These are phyloP conservation scores for Agelastica alni DNA, from an alignment of 2,888 invertebrate genomes.

Conservation along the genomic window DNA sequence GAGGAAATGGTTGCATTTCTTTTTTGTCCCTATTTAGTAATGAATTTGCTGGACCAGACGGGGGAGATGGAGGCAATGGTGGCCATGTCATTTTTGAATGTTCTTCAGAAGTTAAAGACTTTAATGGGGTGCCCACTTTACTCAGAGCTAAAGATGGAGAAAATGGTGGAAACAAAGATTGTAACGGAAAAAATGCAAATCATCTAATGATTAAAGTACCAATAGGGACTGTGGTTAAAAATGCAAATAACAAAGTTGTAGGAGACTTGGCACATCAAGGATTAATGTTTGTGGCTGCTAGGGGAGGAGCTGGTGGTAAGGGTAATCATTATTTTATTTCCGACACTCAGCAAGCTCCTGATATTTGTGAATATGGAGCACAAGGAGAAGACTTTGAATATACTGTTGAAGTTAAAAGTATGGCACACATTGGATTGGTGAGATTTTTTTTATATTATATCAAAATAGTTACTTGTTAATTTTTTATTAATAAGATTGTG, in stretches of 20 bases:
- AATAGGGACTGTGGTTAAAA: conserved; percentile 75
- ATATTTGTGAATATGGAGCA: conserved; percentile 86
- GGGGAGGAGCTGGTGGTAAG: conserved; percentile 94
- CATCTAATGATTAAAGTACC: conserved; percentile 79
- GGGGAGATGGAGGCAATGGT: conserved; percentile 95
- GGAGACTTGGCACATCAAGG: conserved; percentile 71
- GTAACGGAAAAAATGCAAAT: conserved; percentile 79
- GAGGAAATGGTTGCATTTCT: conserved; percentile 91
- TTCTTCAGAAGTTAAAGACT: conserved; percentile 67
- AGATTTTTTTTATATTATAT: conserved; percentile 41
- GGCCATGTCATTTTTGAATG: conserved; percentile 91
- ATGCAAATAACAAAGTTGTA: conserved; percentile 62
- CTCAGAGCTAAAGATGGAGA: conserved; percentile 72
- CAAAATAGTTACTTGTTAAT: too few relatives aligned
- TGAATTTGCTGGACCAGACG: conserved; percentile 91
- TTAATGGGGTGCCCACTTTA: conserved; percentile 67
- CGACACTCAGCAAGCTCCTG: conserved; percentile 77
- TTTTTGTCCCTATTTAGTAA: conserved; percentile 82
- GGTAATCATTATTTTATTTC: conserved; percentile 92
- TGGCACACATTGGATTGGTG: conserved; percentile 93
- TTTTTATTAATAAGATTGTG: too few relatives aligned
- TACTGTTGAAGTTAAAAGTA: conserved; percentile 81
- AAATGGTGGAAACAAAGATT: conserved; percentile 73
- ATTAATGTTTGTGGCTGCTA: conserved; percentile 86
- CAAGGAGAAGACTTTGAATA: conserved; percentile 76